These are phyloP conservation scores for Octodon degus DNA, from an alignment of 2,113 vertebrate species.

Conservation along the genomic window DNA sequence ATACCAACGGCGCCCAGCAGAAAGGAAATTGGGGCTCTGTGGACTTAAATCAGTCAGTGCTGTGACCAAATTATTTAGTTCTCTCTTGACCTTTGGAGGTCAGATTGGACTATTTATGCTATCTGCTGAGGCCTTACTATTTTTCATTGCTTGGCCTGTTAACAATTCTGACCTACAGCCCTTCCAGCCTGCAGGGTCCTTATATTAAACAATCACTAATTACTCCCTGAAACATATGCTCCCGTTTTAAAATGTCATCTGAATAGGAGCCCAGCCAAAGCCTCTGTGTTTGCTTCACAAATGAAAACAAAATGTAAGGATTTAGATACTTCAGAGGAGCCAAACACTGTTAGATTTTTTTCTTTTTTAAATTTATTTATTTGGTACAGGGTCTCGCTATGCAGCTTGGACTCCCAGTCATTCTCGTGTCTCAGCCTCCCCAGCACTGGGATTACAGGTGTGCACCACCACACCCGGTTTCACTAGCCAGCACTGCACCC, in stretches of 20 bases:
- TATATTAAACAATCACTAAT: slow-evolving; percentile 89
- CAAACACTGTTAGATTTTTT: background rate
- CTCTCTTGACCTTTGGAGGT: slow-evolving; percentile 88
- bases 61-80: slow-evolving; percentile 89
- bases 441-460: too few species aligned
- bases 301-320: slow-evolving; percentile 35
- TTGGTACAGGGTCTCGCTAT: too few species aligned
- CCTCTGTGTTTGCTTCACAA: slow-evolving; percentile 18
- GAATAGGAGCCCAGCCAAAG: slow-evolving; percentile 69
- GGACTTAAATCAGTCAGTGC: slow-evolving; percentile 88
- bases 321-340: background rate
- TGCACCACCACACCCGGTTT: too few species aligned
- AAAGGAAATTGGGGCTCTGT: slow-evolving; percentile 86
- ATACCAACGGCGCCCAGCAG: slow-evolving; percentile 73
- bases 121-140: slow-evolving; percentile 88
- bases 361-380: too few species aligned
- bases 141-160: slow-evolving; percentile 86
- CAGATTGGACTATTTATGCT: slow-evolving; percentile 89
- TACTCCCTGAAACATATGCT: slow-evolving; percentile 85
- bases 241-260: slow-evolving; percentile 81
- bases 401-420: too few species aligned
- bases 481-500: too few species aligned
- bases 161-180: slow-evolving; percentile 88
- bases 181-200: slow-evolving; percentile 81
- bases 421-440: too few species aligned